Conservation (phyloP, 2,113 vertebrate species). For the Podarcis raffonei region DNA sequence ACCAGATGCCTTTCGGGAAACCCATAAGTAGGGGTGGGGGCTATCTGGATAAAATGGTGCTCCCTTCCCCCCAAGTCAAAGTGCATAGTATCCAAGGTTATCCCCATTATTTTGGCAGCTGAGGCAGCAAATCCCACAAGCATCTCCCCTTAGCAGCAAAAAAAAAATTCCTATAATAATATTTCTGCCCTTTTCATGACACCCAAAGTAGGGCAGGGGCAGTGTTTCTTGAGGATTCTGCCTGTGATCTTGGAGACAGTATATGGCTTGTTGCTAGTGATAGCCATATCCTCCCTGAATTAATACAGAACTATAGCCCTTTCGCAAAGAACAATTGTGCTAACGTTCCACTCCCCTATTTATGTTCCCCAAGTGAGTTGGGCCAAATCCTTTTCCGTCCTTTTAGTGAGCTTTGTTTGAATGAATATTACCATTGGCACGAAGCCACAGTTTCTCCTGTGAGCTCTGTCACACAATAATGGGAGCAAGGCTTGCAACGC, state of each 20-base stretch:
- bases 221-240: not conserved
- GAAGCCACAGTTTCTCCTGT: not conserved
- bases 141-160: too few relatives aligned
- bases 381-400: not conserved
- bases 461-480: not conserved
- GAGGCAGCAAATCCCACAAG: too few relatives aligned
- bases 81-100: too few relatives aligned
- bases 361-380: not conserved
- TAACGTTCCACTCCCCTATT: not conserved
- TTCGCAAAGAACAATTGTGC: not conserved
- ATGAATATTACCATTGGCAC: not conserved
- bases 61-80: too few relatives aligned
- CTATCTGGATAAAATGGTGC: too few relatives aligned
- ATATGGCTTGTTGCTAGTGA: not conserved
- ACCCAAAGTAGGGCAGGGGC: too few relatives aligned
- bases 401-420: constrained; percentile 3
- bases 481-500: accelerated
- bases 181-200: too few relatives aligned
- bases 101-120: too few relatives aligned
- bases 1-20: too few relatives aligned
- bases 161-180: too few relatives aligned
- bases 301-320: not conserved
- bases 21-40: too few relatives aligned
- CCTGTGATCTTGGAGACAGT: not conserved
- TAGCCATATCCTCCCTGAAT: not conserved